A percentile compares a stretch with the other conserved stretches of the same genome.
phyloP scores from a whole-genome alignment of 2,113 vertebrate species.

The Fukomys damarensis region DNA sequence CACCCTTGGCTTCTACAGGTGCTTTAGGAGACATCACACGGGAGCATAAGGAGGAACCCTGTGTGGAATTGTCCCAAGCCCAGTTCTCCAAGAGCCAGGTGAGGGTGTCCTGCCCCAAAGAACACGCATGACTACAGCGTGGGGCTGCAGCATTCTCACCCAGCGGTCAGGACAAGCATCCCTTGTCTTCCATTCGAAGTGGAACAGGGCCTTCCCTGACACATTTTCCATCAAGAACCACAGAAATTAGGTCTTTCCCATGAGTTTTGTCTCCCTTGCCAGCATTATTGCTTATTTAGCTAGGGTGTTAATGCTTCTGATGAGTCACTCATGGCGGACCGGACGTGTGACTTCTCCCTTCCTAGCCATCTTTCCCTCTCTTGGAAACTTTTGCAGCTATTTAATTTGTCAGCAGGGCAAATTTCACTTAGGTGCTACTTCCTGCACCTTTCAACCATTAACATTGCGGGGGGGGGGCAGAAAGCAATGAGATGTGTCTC shows the following conservation, averaged over 20 bases:
- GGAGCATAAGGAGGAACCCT: background rate
- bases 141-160: background rate
- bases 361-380: background rate
- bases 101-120: background rate
- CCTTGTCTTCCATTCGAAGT: background rate
- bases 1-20: too few species aligned
- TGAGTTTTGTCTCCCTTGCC: background rate
- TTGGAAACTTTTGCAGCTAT: conserved; percentile 24
- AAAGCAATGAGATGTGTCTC: conserved; percentile 49
- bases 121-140: background rate
- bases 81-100: background rate
- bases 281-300: background rate
- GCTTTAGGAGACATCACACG: background rate
- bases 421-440: conserved; percentile 52
- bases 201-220: background rate
- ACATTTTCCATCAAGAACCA: background rate
- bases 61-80: background rate
- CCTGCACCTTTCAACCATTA: conserved; percentile 59
- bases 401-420: conserved; percentile 63
- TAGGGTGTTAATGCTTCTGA: background rate
- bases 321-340: conserved; percentile 41
- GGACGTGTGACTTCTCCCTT: conserved; percentile 65
- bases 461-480: background rate
- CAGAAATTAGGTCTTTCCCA: background rate
- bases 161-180: background rate